Evolutionary conservation across 2,113 vertebrate genomes (phyloP), one percentile per base, ranked within the genome.

Genomic region (Oreochromis niloticus): DNA sequence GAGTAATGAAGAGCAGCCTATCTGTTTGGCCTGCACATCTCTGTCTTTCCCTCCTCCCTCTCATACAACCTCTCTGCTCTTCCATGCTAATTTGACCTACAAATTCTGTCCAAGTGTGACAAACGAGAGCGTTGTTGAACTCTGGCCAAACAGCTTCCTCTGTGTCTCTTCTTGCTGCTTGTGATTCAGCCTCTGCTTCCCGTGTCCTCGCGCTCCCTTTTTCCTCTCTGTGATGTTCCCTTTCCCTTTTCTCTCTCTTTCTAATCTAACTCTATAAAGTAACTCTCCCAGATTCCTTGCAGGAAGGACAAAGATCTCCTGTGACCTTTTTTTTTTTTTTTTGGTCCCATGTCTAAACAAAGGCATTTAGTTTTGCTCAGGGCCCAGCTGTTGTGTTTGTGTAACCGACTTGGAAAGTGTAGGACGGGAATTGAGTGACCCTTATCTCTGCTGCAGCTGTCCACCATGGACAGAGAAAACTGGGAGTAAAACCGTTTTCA

Each of bases 81-180:
- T 80, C 85, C 82, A 93, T 95, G 91, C 91, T 95, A 93, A 96
- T 96, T 92, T 96, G 96, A 96, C 96, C 96, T 96, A 96, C 95
- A 96, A 96, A 96, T 93, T 93, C 91, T 89, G 92, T 92, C 91
- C 95, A 93, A 96, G 94, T 95, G 94, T 95, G 95, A 95, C 95
- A 93, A 94, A 94, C 83, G 84, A 94, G 93, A 88, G 86, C 88
- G 84, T 85, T 94, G 92, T 93, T 96, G 94, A 94, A 93, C 87
- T 83, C 55, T 7, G 71, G 93, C 95, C 95, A 96, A 91, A 85
- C 59, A 81, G 80, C 91, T 93, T 94, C 93, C 91, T 95, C 84
- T 86, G 63, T 52, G 50, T 73, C 85, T 88, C 66, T 22, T 82
- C 43, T 79, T 36, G 27, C 81, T 78, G 57, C 32, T 17, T 88